Conservation (phyloP, 2,113 vertebrate genomes). For the Erinaceus europaeus region DNA sequence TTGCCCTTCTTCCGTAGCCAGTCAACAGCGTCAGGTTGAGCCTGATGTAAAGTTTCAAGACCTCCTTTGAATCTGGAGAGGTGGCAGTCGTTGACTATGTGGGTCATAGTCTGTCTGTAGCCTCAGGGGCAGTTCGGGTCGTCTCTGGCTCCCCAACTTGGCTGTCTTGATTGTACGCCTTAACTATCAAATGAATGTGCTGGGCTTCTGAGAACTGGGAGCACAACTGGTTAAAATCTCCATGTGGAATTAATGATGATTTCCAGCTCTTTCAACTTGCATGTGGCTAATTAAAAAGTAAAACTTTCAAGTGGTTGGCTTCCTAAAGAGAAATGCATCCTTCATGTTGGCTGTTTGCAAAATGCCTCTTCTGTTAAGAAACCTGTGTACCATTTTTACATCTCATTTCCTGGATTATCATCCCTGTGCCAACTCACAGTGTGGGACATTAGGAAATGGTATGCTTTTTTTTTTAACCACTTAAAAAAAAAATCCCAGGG, state of each 20-base stretch:
- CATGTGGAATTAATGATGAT: conserved; percentile 82
- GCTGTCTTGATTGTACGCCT: not conserved
- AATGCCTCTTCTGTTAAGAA: conserved; percentile 77
- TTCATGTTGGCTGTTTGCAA: conserved; percentile 78
- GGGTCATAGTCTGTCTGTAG: no score
- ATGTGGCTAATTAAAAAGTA: conserved; percentile 84
- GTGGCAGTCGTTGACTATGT: no score
- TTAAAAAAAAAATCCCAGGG: conserved; percentile 84
- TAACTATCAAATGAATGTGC: not conserved
- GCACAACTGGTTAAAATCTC: conserved; percentile 68
- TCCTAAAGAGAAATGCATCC: conserved; percentile 78
- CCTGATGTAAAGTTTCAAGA: no score
- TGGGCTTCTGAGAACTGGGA: not conserved
- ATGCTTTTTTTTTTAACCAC: conserved; percentile 72
- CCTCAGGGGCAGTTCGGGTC: no score
- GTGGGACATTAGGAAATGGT: conserved; percentile 80
- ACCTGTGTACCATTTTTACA: conserved; percentile 80
- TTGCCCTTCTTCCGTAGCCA: no score
- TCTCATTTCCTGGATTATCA: conserved; percentile 85
- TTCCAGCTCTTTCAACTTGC: conserved; percentile 82
- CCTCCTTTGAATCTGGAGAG: no score
- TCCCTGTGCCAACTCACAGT: conserved; percentile 84
- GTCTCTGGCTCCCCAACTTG: no score
- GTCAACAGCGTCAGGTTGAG: no score
- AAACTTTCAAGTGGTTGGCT: conserved; percentile 79